Conservation (phyloP, 2,888 invertebrate species). For the Heliconius cydno region DNA sequence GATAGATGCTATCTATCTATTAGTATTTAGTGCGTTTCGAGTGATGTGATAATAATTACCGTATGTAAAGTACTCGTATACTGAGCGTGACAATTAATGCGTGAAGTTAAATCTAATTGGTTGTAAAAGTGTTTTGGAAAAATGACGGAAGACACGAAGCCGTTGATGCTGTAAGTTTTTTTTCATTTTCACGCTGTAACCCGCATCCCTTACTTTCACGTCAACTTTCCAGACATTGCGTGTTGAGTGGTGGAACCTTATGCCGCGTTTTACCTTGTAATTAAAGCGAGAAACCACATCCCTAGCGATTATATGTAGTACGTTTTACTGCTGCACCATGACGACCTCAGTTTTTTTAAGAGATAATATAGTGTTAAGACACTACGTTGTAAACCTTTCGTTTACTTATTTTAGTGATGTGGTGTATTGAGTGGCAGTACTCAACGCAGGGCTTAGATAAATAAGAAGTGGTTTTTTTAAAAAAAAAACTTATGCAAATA, state of each 20-base stretch:
- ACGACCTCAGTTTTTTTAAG: too few species aligned
- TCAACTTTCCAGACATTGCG: background rate
- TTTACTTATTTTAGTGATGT: background rate
- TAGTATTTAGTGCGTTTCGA: constrained; percentile 36
- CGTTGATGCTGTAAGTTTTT: constrained; percentile 67
- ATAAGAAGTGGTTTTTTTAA: too few species aligned
- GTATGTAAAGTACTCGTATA: background rate
- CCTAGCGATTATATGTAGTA: too few species aligned
- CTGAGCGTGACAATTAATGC: background rate
- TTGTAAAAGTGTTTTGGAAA: constrained; percentile 40
- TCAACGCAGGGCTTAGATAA: background rate
- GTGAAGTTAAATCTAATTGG: constrained; percentile 12
- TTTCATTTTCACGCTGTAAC: background rate
- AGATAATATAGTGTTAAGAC: background rate
- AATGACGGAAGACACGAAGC: constrained; percentile 65
- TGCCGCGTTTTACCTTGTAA: background rate
- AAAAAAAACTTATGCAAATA: too few species aligned
- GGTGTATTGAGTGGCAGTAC: background rate
- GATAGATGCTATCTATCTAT: constrained; percentile 32
- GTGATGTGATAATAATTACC: constrained; percentile 40
- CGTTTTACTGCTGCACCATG: too few species aligned
- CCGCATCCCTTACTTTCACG: background rate
- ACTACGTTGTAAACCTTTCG: background rate
- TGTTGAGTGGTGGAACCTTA: background rate
- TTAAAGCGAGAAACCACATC: too few species aligned